phyloP scores from a whole-genome alignment of 2,113 vertebrate genomes.

The Aviceda subcristata region DNA sequence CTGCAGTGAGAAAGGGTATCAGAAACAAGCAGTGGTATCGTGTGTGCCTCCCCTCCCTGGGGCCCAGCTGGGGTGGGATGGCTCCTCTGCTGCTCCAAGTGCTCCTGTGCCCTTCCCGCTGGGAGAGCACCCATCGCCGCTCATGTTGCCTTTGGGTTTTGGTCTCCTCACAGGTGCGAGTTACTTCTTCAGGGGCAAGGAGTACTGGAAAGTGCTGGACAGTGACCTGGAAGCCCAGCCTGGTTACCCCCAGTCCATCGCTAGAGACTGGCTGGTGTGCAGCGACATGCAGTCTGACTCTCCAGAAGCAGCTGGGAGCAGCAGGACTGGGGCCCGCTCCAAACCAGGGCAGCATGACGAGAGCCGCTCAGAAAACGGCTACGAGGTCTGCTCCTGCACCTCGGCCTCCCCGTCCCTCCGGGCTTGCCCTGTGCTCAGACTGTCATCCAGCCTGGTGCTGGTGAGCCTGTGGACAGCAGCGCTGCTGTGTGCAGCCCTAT shows the following conservation, averaged over 20 bases:
- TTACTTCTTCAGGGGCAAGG: constrained; percentile 93
- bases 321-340: constrained; percentile 61
- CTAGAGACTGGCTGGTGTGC: constrained; percentile 93
- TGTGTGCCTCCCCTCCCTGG: accelerated
- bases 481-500: constrained; percentile 65
- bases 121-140: accelerated
- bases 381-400: constrained; percentile 91
- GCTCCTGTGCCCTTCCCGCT: neutral
- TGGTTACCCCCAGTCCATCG: constrained; percentile 84
- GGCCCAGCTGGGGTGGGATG: neutral
- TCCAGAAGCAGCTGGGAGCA: constrained; percentile 63
- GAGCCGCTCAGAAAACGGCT: constrained; percentile 82
- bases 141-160: neutral
- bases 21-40: neutral
- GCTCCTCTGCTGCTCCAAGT: neutral
- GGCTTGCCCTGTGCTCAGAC: neutral
- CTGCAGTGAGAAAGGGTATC: neutral
- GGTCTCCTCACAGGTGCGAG: constrained; percentile 78
- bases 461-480: constrained; percentile 67
- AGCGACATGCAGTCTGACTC: constrained; percentile 80
- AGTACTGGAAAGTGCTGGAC: constrained; percentile 92
- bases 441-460: constrained; percentile 15
- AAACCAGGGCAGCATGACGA: constrained; percentile 70
- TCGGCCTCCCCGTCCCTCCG: constrained; percentile 46
- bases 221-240: constrained; percentile 84